Evolutionary conservation across 2,888 invertebrate genomes (phyloP).

Genomic region (Tetramorium bicarinatum): DNA sequence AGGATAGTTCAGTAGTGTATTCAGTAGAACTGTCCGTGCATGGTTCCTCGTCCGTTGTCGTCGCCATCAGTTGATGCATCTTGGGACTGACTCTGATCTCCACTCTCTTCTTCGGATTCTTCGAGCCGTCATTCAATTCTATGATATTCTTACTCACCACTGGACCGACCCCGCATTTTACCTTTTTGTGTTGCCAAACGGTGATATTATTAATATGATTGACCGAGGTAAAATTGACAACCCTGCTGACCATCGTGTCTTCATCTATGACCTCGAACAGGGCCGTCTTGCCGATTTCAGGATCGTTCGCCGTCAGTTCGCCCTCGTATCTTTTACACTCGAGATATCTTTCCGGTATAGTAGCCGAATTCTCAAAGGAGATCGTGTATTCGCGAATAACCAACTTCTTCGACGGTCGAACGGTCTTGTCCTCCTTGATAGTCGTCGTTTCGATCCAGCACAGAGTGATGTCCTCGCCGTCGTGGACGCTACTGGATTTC

Average conservation of each 20-base stretch:
- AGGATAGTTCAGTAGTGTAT: background rate
- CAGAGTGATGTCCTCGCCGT: conserved; percentile 72
- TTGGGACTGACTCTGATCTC: conserved; percentile 75
- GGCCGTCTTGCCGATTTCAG: conserved; percentile 58
- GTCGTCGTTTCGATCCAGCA: conserved; percentile 78
- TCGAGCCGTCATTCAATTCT: conserved; percentile 62
- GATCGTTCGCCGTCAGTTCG: conserved; percentile 62
- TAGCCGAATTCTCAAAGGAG: conserved; percentile 76
- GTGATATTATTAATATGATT: conserved; percentile 59
- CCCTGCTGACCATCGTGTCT: conserved; percentile 69
- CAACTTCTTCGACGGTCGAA: conserved; percentile 68
- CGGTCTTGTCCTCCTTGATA: conserved; percentile 72
- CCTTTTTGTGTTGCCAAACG: conserved; percentile 64
- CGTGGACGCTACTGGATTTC: conserved; percentile 65
- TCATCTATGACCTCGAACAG: conserved; percentile 70
- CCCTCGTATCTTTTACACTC: conserved; percentile 70
- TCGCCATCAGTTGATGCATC: conserved; percentile 18
- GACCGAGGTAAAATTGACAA: conserved; percentile 65
- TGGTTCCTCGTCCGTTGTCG: conserved; percentile 10
- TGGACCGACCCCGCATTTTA: conserved; percentile 74
- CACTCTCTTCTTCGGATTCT: conserved; percentile 70
- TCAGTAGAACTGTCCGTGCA: conserved; percentile 10
- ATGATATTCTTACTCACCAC: conserved; percentile 70
- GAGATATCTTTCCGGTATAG: conserved; percentile 72
- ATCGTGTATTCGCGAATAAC: conserved; percentile 77